Base-by-base conservation (phyloP, 1,140 invertebrate genomes). In the Drosophila nannoptera region DNA sequence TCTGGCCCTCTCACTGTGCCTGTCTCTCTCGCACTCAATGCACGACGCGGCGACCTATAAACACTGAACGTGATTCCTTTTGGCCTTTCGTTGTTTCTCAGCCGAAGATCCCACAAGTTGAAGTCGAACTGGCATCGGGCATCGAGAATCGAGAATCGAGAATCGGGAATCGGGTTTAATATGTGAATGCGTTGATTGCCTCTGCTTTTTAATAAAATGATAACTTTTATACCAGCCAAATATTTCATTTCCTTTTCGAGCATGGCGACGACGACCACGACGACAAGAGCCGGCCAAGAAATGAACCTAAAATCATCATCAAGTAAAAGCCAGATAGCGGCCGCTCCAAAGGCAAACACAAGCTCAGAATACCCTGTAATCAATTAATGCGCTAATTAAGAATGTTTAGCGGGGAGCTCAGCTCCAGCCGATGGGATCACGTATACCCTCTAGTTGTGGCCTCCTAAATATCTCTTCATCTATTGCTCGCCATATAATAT, bases 111-210 rank as follows among this genome's bases (percentile, higher is more conserved):
- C 76, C 80, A 83, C 80, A 84, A 80, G 80, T 70, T 43, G 80
- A 49, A 22, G 1, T 1, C 22, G 22, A 22, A 22, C 22, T 22
- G 22, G 22, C 3, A 22, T 22, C 22, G 22, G 22, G 22, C 1
- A 22, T 22, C 22, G 22, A 22, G 22, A 22, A 22, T 55, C 43
- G 16, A n/a, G 22, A 22, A 22, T 22, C 22, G 22, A 22, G 22
- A 22, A 22, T 55, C 43, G 16, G 52, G 58, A 65, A 71, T 66
- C 67, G 74, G 61, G 40, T 84, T 86, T 86, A 84, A 84, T 87
- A 87, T 88, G 80, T 87, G 84, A 87, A 87, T 87, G 84, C 84
- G 84, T 83, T 87, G 84, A 87, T 87, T 87, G 84, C 84, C 84
- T 84, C 77, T 63, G 78, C 75, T 83, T 87, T 87, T 88, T 84